These are phyloP conservation scores for Pimephales promelas DNA, from an alignment of 2,113 vertebrate species.

Conservation along the genomic window DNA sequence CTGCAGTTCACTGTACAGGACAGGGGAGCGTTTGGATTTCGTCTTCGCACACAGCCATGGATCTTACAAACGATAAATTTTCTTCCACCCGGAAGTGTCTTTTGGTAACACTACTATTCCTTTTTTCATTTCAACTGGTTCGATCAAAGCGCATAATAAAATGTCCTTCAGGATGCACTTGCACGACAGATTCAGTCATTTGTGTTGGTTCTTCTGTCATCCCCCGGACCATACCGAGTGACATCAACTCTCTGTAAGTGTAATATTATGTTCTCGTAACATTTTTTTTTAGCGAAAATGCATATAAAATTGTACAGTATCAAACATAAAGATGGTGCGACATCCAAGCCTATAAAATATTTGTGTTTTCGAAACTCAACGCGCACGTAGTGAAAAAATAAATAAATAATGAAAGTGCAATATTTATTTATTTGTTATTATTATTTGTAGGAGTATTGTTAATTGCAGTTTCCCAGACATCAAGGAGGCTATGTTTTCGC, in stretches of 20 bases:
- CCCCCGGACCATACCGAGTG: slow-evolving; percentile 83
- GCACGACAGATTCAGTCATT: slow-evolving; percentile 90
- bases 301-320: background rate
- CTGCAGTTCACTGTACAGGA: slow-evolving; percentile 61
- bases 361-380: background rate
- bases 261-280: background rate
- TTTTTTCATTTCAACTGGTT: slow-evolving; percentile 55
- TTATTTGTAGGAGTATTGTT: slow-evolving; percentile 86
- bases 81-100: slow-evolving; percentile 51
- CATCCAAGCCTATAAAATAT: background rate
- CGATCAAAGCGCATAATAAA: slow-evolving; percentile 77
- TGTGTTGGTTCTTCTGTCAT: slow-evolving; percentile 86
- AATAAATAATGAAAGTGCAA: too few species aligned
- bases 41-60: slow-evolving; percentile 35
- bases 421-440: background rate
- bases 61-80: slow-evolving; percentile 67
- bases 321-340: background rate
- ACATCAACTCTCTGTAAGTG: slow-evolving; percentile 92
- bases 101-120: slow-evolving; percentile 53
- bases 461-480: slow-evolving; percentile 94
- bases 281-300: background rate
- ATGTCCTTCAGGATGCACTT: slow-evolving; percentile 90
- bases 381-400: background rate
- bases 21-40: slow-evolving; percentile 24
- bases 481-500: slow-evolving; percentile 92